Percentiles rank a stretch among this genome's conserved stretches.
Conservation (phyloP, 2,113 vertebrate species). For the Chaenocephalus aceratus region DNA sequence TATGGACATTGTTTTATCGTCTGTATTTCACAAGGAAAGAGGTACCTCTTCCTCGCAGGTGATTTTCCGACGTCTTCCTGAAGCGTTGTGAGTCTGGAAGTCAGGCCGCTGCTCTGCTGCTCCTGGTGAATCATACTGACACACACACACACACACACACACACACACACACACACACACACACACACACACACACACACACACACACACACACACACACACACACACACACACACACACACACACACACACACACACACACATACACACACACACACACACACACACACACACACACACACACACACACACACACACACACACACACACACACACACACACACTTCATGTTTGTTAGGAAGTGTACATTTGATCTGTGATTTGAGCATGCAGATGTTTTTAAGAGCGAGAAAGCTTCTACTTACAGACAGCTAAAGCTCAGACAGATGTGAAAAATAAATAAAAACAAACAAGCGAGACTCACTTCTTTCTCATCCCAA, state of each 20-base stretch:
- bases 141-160: no score
- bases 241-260: slow-evolving; percentile 18
- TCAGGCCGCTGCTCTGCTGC: slow-evolving; percentile 86
- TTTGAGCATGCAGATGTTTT: slow-evolving; percentile 48
- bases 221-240: neutral
- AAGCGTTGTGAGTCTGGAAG: slow-evolving; percentile 89
- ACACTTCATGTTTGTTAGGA: no score
- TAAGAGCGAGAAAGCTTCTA: no score
- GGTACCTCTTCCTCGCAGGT: slow-evolving; percentile 90
- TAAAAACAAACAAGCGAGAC: slow-evolving; percentile 74
- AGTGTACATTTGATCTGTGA: no score
- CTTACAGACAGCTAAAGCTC: no score
- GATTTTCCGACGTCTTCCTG: slow-evolving; percentile 96
- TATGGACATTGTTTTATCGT: no score
- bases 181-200: slow-evolving; percentile 23
- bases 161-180: slow-evolving; percentile 30
- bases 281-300: slow-evolving; percentile 82
- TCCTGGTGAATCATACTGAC: slow-evolving; percentile 96
- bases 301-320: slow-evolving; percentile 25
- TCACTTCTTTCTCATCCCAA: slow-evolving; percentile 89
- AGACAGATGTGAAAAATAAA: no score
- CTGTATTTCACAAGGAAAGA: neutral
- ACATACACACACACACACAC: neutral
- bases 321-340: neutral
- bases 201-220: neutral